Evolutionary conservation across 2,797 vertebrate genomes (phyloP).

Genomic region (Brachyrhaphis roseni): DNA sequence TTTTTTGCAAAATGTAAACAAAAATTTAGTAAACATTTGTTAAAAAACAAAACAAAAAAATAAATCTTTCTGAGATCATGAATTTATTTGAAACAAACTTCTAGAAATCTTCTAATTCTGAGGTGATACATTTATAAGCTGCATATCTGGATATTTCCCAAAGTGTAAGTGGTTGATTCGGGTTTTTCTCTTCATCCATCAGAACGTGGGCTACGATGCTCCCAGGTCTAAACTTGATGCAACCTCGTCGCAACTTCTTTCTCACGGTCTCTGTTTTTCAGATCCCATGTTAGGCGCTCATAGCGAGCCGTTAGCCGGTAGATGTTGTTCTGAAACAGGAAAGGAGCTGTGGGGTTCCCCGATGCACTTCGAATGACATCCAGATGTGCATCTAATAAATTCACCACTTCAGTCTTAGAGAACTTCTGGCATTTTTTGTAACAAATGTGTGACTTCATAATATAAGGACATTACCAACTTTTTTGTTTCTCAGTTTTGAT

Average conservation of each 20-base stretch:
- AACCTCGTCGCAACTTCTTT: not conserved
- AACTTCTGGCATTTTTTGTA: too few relatives aligned
- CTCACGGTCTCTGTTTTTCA: not conserved
- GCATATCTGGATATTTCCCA: not conserved
- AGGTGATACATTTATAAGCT: not conserved
- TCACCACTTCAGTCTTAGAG: too few relatives aligned
- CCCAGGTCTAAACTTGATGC: not conserved
- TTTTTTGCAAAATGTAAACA: too few relatives aligned
- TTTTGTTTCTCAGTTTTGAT: not conserved
- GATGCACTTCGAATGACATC: not conserved
- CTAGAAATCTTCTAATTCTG: not conserved
- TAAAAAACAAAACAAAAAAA: too few relatives aligned
- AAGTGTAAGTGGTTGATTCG: not conserved
- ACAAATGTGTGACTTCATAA: too few relatives aligned
- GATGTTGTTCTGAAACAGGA: not conserved
- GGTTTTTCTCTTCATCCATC: not conserved
- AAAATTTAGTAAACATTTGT: too few relatives aligned
- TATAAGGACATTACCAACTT: too few relatives aligned
- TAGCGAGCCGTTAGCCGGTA: not conserved
- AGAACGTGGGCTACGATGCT: too few relatives aligned
- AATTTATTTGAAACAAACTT: not conserved
- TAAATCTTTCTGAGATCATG: too few relatives aligned
- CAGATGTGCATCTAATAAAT: not conserved
- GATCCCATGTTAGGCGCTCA: not conserved
- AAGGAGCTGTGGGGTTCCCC: not conserved